Conservation (phyloP, 2,888 invertebrate genomes). For the Nephrotoma flavescens region DNA sequence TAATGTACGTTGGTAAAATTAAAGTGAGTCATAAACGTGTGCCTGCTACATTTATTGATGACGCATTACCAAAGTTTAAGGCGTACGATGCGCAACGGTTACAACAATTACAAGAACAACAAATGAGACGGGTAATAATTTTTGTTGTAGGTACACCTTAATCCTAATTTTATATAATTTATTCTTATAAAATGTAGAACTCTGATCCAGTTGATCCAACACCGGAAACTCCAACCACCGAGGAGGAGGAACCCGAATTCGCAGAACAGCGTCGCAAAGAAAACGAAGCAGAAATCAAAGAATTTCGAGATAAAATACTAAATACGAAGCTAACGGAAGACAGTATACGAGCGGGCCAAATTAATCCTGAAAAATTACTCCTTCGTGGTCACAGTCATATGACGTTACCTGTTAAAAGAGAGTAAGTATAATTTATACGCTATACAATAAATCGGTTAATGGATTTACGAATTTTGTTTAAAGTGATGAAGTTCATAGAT, state of each 20-base stretch:
- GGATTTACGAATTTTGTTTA: background rate
- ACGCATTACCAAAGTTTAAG: slow-evolving; percentile 71
- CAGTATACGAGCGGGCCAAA: background rate
- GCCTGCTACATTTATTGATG: slow-evolving; percentile 79
- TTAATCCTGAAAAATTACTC: slow-evolving; percentile 13
- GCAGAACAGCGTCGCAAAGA: background rate
- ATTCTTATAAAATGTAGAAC: slow-evolving; percentile 24
- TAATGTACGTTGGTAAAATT: slow-evolving; percentile 82
- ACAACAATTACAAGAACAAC: slow-evolving; percentile 22
- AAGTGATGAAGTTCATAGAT: background rate
- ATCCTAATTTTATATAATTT: background rate
- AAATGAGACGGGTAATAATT: slow-evolving; percentile 25
- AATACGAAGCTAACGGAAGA: slow-evolving; percentile 16
- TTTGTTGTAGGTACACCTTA: no score
- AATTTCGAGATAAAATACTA: background rate
- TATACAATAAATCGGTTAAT: background rate
- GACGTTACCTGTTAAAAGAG: slow-evolving; percentile 23
- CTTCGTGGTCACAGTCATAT: slow-evolving; percentile 26
- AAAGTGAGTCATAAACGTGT: slow-evolving; percentile 44
- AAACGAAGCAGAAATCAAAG: background rate
- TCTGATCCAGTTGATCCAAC: slow-evolving; percentile 27
- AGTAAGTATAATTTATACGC: slow-evolving; percentile 23
- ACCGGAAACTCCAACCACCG: background rate
- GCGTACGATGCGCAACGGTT: slow-evolving; percentile 60
- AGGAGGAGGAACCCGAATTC: background rate